A percentile compares a stretch with the other conserved stretches of the same genome.
phyloP scores from a whole-genome alignment of 2,797 vertebrate genomes.

The Argentina silus region DNA sequence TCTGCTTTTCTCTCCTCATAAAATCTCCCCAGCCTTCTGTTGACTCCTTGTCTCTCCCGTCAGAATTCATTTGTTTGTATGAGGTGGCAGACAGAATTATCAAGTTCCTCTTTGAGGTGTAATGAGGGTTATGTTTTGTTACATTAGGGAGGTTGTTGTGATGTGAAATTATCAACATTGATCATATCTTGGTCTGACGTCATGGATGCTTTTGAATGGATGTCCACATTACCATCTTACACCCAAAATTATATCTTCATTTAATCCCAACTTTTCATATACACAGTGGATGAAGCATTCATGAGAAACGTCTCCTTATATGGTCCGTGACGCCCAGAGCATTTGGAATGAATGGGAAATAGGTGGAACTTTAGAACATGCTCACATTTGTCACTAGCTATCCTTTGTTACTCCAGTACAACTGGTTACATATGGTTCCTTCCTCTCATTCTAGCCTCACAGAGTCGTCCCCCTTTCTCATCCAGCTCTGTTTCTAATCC shows the following conservation, averaged over 20 bases:
- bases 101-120: background rate
- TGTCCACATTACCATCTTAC: no score
- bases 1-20: background rate
- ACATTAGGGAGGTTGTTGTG: no score
- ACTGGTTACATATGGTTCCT: background rate
- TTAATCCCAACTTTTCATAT: no score
- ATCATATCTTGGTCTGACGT: no score
- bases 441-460: background rate
- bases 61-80: background rate
- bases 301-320: background rate
- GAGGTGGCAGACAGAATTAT: background rate
- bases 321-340: background rate
- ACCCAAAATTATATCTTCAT: no score
- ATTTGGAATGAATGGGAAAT: slow-evolving; percentile 4
- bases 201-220: no score
- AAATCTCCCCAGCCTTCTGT: background rate
- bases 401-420: background rate
- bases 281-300: background rate
- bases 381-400: background rate
- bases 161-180: no score
- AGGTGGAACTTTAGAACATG: background rate
- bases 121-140: no score
- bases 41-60: background rate
- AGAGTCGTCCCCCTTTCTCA: background rate
- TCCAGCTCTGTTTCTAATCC: background rate